These are phyloP conservation scores for Hycleus phaleratus DNA, from an alignment of 1,140 invertebrate species.

Conservation along the genomic window DNA sequence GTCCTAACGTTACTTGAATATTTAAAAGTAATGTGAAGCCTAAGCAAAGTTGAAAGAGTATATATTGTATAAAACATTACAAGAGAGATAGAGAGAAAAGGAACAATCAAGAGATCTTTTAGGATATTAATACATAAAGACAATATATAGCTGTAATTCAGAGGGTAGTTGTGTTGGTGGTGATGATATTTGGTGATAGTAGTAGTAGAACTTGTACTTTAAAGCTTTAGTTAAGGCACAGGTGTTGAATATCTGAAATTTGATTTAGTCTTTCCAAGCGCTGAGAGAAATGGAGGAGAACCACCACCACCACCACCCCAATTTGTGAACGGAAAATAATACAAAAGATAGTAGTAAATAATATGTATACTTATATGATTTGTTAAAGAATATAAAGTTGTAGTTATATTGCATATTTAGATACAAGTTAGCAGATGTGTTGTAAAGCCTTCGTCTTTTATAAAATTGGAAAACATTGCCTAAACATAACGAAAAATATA, in stretches of 20 bases:
- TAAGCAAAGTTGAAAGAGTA: constrained; percentile 24
- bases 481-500: constrained; percentile 15
- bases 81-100: constrained; percentile 7
- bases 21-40: constrained; percentile 39
- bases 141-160: constrained; percentile 27
- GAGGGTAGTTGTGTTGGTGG: not conserved
- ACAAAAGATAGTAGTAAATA: too few species aligned
- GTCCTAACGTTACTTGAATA: constrained; percentile 39
- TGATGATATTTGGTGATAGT: not conserved
- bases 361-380: too few species aligned
- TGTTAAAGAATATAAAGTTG: too few species aligned
- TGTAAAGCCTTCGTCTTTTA: too few species aligned
- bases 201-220: not conserved
- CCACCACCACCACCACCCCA: too few species aligned
- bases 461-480: constrained; percentile 27
- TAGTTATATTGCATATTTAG: constrained; percentile 11
- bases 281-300: too few species aligned
- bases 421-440: constrained; percentile 7
- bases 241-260: constrained; percentile 15
- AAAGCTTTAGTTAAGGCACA: not conserved
- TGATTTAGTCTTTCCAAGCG: constrained; percentile 1
- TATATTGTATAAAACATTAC: too few species aligned
- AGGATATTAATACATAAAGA: constrained; percentile 19
- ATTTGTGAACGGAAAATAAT: too few species aligned
- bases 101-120: constrained; percentile 22